Evolutionary conservation across 23 tunicate genomes (phyloP).

Genomic region (Aplidium turbinatum): DNA sequence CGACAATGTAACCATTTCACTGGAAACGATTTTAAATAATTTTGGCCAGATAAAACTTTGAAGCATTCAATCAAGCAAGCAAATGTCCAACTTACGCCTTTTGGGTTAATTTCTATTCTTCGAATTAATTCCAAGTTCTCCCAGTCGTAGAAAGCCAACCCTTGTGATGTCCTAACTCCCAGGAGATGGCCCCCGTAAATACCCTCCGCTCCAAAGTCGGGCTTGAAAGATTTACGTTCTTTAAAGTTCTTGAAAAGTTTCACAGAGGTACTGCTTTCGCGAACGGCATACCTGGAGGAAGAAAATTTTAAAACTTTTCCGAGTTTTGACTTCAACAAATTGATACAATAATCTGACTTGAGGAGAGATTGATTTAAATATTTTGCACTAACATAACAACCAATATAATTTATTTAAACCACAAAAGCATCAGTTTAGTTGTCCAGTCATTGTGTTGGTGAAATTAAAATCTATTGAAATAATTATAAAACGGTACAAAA

Average conservation of each 20-base stretch:
- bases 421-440: no score
- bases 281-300: constrained; percentile 77
- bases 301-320: no score
- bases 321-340: neutral
- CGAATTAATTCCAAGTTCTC: constrained; percentile 75
- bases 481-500: no score
- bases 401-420: no score
- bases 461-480: no score
- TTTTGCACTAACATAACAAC: no score
- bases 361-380: no score
- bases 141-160: constrained; percentile 96
- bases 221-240: constrained; percentile 87
- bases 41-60: no score
- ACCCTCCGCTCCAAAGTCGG: constrained; percentile 98
- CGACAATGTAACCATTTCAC: no score
- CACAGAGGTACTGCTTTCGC: constrained; percentile 74
- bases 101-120: constrained; percentile 93
- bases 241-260: constrained; percentile 89
- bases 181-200: constrained; percentile 87
- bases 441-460: no score
- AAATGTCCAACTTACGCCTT: constrained; percentile 71
- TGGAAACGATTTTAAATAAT: no score
- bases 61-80: no score
- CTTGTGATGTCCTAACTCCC: constrained; percentile 84
- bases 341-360: neutral